Percentiles rank a stretch among this genome's conserved stretches.
Conservation (phyloP, 2,113 vertebrate genomes). For the Pitta sordida region DNA sequence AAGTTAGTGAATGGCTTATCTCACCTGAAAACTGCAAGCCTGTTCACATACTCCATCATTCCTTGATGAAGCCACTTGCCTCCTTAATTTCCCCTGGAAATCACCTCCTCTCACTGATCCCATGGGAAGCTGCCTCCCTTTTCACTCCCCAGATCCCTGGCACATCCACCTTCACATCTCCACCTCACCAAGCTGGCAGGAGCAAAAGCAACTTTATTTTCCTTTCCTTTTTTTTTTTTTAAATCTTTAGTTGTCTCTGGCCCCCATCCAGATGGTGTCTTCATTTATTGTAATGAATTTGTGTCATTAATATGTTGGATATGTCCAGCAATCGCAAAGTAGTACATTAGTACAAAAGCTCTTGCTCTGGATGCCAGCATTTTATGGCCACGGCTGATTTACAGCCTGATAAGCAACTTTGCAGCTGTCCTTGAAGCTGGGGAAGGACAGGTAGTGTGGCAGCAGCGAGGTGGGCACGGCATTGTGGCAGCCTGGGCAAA, state of each 20-base stretch:
- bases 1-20: not conserved
- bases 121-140: not conserved
- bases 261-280: slow-evolving; percentile 1
- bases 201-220: not conserved
- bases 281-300: slow-evolving; percentile 71
- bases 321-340: slow-evolving; percentile 64
- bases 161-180: not conserved
- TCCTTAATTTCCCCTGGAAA: not conserved
- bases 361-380: slow-evolving; percentile 43
- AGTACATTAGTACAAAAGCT: slow-evolving; percentile 64
- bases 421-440: slow-evolving; percentile 63
- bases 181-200: not conserved
- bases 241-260: not conserved
- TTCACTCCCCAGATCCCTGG: not conserved
- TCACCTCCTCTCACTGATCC: not conserved
- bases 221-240: not conserved
- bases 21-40: not conserved
- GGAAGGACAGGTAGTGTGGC: not conserved
- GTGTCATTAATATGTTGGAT: slow-evolving; percentile 68
- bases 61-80: not conserved
- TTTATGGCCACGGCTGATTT: slow-evolving; percentile 71
- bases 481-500: not conserved
- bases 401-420: slow-evolving; percentile 57
- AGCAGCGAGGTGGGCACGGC: not conserved
- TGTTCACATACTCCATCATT: not conserved